Percentiles rank a stretch among this genome's conserved stretches.
These are phyloP conservation scores for Hypothenemus hampei DNA, from an alignment of 1,140 invertebrate genomes.

Conservation along the genomic window DNA sequence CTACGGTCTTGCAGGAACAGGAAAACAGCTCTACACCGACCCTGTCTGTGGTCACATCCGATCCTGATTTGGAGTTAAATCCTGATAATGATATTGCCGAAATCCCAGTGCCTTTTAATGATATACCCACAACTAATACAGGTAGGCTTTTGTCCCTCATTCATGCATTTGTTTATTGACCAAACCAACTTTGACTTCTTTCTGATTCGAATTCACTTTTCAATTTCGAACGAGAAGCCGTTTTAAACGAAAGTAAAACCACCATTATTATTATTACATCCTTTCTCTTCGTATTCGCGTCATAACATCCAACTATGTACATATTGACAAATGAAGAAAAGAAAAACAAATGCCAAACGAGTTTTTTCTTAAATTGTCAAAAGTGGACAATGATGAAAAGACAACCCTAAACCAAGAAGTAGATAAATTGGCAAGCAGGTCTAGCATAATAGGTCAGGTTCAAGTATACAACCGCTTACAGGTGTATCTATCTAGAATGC, in stretches of 20 bases:
- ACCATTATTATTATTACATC: not conserved
- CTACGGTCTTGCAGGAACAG: constrained; percentile 41
- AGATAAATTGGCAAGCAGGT: constrained; percentile 22
- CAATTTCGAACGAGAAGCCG: constrained; percentile 6
- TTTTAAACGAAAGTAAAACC: not conserved
- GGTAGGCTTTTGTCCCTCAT: constrained; percentile 31
- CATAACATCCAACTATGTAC: too few species aligned
- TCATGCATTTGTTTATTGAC: constrained; percentile 3
- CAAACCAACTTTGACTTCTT: constrained; percentile 6
- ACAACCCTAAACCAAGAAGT: constrained; percentile 33
- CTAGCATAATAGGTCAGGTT: constrained; percentile 43
- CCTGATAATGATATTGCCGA: constrained; percentile 42
- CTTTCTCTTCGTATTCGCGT: too few species aligned
- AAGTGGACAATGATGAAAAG: constrained; percentile 10
- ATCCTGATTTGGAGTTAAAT: constrained; percentile 41
- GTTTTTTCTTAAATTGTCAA: not conserved
- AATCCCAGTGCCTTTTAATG: constrained; percentile 44
- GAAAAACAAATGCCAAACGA: not conserved
- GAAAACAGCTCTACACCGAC: constrained; percentile 37
- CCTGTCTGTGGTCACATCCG: constrained; percentile 35
- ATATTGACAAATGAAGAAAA: too few species aligned
- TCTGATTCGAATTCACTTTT: constrained; percentile 37
- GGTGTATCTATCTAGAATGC: constrained; percentile 40
- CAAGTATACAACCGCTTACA: constrained; percentile 42
- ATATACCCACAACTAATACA: constrained; percentile 33